A percentile compares a stretch with the other conserved stretches of the same genome.
Conservation (phyloP, 2,113 vertebrate genomes). For the Acrocephalus kingi region DNA sequence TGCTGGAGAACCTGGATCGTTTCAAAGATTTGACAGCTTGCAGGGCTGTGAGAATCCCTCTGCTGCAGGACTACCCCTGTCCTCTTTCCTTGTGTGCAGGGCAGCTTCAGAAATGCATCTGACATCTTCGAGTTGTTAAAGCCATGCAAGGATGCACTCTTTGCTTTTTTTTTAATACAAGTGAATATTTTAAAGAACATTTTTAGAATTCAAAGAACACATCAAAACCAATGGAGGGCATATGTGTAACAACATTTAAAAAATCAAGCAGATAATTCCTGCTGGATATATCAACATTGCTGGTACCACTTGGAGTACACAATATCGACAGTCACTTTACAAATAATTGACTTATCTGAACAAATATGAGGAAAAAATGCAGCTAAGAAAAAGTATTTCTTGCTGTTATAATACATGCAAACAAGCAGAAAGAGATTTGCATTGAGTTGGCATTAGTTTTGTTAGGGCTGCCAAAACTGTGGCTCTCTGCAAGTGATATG, state of each 20-base stretch:
- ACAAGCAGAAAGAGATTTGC: slow-evolving; percentile 50
- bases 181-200: rapidly evolving
- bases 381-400: slow-evolving; percentile 22
- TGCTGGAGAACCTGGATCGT: neutral
- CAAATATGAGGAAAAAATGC: neutral
- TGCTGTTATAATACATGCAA: slow-evolving; percentile 36
- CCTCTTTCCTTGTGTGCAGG: neutral
- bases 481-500: slow-evolving; percentile 41
- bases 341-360: neutral
- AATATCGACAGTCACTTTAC: neutral
- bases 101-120: neutral
- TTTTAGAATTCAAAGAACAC: neutral
- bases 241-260: neutral
- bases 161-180: neutral
- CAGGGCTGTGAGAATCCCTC: neutral
- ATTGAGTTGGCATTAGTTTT: slow-evolving; percentile 45
- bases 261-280: neutral
- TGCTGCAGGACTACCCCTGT: neutral
- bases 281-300: neutral
- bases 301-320: neutral
- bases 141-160: neutral
- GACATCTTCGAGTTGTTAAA: neutral
- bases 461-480: slow-evolving; percentile 47
- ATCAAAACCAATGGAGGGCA: neutral
- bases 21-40: slow-evolving; percentile 12